Conservation (phyloP, 2,113 vertebrate species). For the Panthera tigris region DNA sequence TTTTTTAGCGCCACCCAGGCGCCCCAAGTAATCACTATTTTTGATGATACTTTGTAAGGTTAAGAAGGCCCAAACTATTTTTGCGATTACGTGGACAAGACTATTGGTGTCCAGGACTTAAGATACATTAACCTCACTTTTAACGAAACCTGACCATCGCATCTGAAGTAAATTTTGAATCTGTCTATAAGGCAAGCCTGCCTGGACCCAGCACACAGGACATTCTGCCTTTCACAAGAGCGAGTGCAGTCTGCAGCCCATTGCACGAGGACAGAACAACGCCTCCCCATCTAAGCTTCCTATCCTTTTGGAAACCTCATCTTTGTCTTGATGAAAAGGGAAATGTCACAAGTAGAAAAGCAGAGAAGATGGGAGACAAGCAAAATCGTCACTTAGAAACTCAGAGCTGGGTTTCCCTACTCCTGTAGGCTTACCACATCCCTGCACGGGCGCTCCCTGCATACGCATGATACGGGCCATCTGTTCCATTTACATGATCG, state of each 20-base stretch:
- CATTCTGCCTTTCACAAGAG: neutral
- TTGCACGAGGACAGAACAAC: neutral
- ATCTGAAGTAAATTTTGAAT: neutral
- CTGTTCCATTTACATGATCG: neutral
- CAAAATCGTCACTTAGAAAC: neutral
- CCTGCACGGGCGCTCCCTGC: neutral
- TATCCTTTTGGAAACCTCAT: neutral
- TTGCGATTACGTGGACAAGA: neutral
- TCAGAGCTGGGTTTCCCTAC: neutral
- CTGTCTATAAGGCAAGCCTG: neutral
- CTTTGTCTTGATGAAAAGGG: neutral
- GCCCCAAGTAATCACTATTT: neutral
- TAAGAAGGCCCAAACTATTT: neutral
- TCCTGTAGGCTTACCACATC: neutral
- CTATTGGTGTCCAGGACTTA: neutral
- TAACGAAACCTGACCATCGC: neutral
- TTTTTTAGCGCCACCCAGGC: too few relatives aligned
- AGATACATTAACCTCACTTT: neutral
- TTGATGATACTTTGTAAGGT: neutral
- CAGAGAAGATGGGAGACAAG: neutral
- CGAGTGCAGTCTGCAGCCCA: neutral
- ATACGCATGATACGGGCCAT: accelerated
- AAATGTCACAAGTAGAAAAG: neutral
- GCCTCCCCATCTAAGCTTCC: neutral
- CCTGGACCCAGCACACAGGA: neutral